A percentile compares a stretch with the other conserved stretches of the same genome.
These are phyloP conservation scores for Xiphorhynchus erythropygius DNA, from an alignment of 2,797 vertebrate species.

Conservation along the genomic window DNA sequence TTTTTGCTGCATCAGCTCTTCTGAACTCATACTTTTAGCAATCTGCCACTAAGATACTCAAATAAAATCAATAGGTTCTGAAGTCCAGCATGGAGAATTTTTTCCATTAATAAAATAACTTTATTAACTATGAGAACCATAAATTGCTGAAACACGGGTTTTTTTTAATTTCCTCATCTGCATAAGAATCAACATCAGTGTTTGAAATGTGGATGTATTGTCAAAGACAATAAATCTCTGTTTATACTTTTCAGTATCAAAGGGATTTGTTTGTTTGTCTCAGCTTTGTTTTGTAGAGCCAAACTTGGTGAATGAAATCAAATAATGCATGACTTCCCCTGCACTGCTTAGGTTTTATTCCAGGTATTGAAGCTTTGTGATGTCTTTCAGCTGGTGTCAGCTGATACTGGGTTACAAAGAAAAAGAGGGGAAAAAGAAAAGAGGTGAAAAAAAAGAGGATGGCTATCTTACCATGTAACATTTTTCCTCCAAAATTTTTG, in stretches of 20 bases:
- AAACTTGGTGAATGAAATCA: not conserved
- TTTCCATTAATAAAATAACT: slow-evolving; percentile 25
- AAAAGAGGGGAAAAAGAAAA: not conserved
- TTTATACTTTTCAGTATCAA: not conserved
- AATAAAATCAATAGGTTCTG: slow-evolving; percentile 56
- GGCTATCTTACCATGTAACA: not conserved
- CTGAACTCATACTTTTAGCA: slow-evolving; percentile 4
- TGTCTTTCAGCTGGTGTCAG: not conserved
- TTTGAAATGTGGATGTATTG: not conserved
- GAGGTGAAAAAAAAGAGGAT: accelerated
- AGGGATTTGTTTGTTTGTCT: not conserved
- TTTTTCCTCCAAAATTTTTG: accelerated
- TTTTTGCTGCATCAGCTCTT: slow-evolving; percentile 38
- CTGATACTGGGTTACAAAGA: not conserved
- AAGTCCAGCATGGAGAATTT: slow-evolving; percentile 1
- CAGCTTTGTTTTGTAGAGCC: not conserved
- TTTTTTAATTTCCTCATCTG: not conserved
- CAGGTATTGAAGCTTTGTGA: not conserved
- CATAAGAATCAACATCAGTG: not conserved
- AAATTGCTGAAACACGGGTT: slow-evolving; percentile 1
- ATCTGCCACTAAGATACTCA: not conserved
- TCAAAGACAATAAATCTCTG: not conserved
- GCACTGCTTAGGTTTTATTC: not conserved
- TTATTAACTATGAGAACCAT: not conserved
- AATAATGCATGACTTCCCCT: not conserved